A percentile compares a stretch with the other conserved stretches of the same genome.
These are phyloP conservation scores for Aelia acuminata DNA, from an alignment of 2,888 invertebrate species.

Conservation along the genomic window DNA sequence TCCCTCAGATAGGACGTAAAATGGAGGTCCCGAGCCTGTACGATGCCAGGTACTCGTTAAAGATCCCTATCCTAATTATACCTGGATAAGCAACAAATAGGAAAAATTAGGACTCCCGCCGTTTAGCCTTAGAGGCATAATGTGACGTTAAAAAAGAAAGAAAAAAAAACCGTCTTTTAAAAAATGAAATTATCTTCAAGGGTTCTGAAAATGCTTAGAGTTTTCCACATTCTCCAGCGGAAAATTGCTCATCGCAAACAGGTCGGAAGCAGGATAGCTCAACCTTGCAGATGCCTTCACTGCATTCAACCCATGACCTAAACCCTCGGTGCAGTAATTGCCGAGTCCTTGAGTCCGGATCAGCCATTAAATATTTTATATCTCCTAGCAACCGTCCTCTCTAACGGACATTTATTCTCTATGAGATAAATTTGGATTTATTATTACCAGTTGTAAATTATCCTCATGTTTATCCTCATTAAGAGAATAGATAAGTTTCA, in stretches of 20 bases:
- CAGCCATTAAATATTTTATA: conserved; percentile 9
- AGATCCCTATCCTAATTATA: too few species aligned
- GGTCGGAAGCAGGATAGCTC: neutral
- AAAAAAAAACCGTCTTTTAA: too few species aligned
- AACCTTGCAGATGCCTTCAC: conserved; percentile 1
- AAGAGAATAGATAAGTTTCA: neutral
- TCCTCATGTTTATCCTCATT: neutral
- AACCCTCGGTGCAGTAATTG: conserved; percentile 7
- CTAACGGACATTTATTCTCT: neutral
- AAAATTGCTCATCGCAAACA: neutral
- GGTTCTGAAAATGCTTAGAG: neutral
- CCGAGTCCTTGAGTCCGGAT: neutral
- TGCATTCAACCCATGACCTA: conserved; percentile 19
- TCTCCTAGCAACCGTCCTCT: neutral
- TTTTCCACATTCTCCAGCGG: neutral
- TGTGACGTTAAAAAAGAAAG: too few species aligned
- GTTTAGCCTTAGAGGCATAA: too few species aligned
- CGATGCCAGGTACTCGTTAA: too few species aligned
- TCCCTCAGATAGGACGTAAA: too few species aligned
- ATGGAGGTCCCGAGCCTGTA: too few species aligned
- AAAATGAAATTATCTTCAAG: neutral
- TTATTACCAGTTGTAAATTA: neutral
- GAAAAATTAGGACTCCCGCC: too few species aligned
- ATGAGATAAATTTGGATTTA: neutral
- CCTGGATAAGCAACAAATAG: too few species aligned